Percentiles rank a stretch among this genome's conserved stretches.
phyloP scores from a whole-genome alignment of 2,888 invertebrate genomes.

The Glyphotaelius pellucidus region DNA sequence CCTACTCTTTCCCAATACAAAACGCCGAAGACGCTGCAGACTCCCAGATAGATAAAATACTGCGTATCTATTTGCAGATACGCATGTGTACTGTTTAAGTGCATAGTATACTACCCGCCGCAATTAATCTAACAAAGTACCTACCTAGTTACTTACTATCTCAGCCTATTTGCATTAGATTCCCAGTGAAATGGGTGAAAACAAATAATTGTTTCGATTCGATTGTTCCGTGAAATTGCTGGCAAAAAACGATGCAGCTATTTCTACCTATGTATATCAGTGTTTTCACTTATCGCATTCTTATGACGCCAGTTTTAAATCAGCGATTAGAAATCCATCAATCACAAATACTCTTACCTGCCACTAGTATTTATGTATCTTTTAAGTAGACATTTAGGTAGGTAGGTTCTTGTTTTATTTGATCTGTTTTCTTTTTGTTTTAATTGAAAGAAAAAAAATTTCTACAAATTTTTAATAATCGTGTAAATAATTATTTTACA shows the following conservation, averaged over 20 bases:
- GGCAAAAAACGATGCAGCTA: neutral
- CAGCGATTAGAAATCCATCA: too few species aligned
- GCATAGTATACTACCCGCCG: neutral
- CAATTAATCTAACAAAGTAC: neutral
- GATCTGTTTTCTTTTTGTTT: too few species aligned
- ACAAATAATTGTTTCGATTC: neutral
- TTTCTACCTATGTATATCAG: too few species aligned
- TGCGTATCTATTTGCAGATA: neutral
- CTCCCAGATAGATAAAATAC: neutral
- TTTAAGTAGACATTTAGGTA: too few species aligned
- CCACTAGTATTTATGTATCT: too few species aligned
- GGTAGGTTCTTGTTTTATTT: too few species aligned
- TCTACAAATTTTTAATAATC: too few species aligned
- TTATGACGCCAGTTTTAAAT: too few species aligned
- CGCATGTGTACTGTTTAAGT: neutral
- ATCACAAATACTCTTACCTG: too few species aligned
- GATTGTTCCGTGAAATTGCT: neutral
- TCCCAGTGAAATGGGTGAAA: slow-evolving; percentile 6
- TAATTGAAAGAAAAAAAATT: too few species aligned
- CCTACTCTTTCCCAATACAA: neutral
- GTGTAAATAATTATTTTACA: too few species aligned
- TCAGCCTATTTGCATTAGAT: neutral
- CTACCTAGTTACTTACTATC: neutral
- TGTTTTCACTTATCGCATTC: too few species aligned
- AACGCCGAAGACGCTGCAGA: neutral